A percentile compares a stretch with the other conserved stretches of the same genome.
These are phyloP conservation scores for Tetragnatha montana DNA, from an alignment of 2,888 invertebrate genomes.

Conservation along the genomic window DNA sequence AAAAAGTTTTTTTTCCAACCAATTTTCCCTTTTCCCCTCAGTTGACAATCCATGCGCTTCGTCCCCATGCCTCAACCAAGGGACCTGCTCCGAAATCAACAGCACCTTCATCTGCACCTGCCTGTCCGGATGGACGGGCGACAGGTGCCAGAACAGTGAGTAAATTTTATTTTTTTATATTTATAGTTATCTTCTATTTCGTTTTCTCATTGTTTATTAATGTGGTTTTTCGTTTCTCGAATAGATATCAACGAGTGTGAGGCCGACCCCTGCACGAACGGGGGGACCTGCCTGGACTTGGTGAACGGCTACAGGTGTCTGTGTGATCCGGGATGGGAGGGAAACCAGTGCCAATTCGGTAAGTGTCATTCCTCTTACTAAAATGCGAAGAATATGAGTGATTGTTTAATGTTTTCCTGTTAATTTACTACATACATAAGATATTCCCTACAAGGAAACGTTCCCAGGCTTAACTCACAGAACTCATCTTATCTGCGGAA, in stretches of 20 bases:
- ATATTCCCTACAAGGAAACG: no score
- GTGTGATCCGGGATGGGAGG: conserved; percentile 76
- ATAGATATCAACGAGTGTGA: conserved; percentile 76
- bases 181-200: neutral
- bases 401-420: no score
- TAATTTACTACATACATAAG: no score
- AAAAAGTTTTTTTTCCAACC: neutral
- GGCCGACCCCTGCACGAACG: conserved; percentile 76
- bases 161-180: conserved; percentile 70
- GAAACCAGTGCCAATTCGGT: conserved; percentile 76
- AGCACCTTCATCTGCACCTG: conserved; percentile 86
- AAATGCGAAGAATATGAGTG: no score
- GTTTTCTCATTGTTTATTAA: neutral
- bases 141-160: conserved; percentile 86
- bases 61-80: conserved; percentile 90
- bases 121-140: conserved; percentile 88
- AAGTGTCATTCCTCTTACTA: conserved; percentile 19
- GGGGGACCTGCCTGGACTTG: conserved; percentile 76
- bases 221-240: conserved; percentile 53
- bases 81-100: conserved; percentile 81
- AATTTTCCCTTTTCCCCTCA: conserved; percentile 32
- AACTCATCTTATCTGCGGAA: no score
- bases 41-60: conserved; percentile 94
- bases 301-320: conserved; percentile 76
- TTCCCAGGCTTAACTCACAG: no score